Conservation (phyloP, 2,113 vertebrate genomes). For the Nycticorax nycticorax region DNA sequence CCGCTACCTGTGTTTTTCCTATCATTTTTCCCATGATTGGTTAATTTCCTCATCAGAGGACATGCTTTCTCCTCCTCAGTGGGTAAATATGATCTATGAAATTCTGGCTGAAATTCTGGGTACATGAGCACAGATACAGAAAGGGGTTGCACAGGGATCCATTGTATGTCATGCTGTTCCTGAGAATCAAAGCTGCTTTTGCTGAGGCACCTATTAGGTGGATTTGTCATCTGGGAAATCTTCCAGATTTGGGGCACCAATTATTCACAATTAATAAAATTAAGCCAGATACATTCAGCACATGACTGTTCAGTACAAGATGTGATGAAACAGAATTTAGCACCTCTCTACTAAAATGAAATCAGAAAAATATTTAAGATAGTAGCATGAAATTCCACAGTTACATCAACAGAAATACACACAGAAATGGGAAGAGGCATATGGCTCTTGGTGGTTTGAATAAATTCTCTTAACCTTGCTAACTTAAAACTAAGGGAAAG, state of each 20-base stretch:
- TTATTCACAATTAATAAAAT: background rate
- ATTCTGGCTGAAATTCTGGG: background rate
- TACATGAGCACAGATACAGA: background rate
- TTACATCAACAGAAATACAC: background rate
- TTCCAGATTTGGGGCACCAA: background rate
- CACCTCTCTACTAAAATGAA: background rate
- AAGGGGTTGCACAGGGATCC: background rate
- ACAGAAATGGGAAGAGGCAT: background rate
- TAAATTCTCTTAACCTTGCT: background rate
- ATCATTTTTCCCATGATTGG: background rate
- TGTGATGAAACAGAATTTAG: background rate
- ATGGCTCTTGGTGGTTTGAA: background rate
- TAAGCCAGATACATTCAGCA: background rate
- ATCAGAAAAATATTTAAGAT: background rate
- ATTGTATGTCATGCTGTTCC: background rate
- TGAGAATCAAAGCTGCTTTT: background rate
- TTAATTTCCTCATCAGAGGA: background rate
- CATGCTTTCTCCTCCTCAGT: background rate
- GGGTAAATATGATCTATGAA: background rate
- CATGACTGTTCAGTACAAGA: background rate
- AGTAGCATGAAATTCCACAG: background rate
- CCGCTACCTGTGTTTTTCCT: background rate
- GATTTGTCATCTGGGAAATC: constrained; percentile 4
- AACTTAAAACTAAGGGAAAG: background rate
- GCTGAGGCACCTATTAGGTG: background rate